Evolutionary conservation across 2,797 vertebrate species (phyloP).

Genomic region (Macropus fuliginosus): DNA sequence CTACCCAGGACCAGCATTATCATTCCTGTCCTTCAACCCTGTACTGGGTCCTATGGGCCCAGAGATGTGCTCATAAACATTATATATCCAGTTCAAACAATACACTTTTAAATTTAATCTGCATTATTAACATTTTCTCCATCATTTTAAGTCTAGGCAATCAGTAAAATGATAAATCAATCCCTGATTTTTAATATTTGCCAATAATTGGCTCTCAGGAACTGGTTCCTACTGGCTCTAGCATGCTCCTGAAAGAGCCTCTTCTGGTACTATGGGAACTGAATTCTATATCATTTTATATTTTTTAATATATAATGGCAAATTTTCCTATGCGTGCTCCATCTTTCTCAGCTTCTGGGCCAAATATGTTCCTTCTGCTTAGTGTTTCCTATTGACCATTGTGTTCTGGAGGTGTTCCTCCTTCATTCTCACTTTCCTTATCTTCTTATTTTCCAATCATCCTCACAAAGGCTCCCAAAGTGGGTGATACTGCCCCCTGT

Average conservation of each 20-base stretch:
- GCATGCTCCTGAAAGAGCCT: not conserved
- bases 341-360: not conserved
- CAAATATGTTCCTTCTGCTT: not conserved
- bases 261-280: not conserved
- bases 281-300: not conserved
- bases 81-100: too few species aligned
- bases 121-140: not conserved
- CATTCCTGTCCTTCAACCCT: too few species aligned
- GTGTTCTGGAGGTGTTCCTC: not conserved
- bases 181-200: not conserved
- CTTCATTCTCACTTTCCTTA: not conserved
- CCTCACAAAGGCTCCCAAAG: too few species aligned
- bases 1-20: rapidly evolving
- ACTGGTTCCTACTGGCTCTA: not conserved
- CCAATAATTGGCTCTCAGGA: not conserved
- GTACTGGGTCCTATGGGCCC: too few species aligned
- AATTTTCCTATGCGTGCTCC: not conserved
- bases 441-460: not conserved
- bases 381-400: not conserved
- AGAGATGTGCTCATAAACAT: too few species aligned
- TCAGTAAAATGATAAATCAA: not conserved
- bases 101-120: not conserved
- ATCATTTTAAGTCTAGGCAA: not conserved
- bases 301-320: not conserved
- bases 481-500: too few species aligned